Percentiles rank a stretch among this genome's conserved stretches.
phyloP scores from a whole-genome alignment of 2,888 invertebrate species.

The Dryadula phaetusa region DNA sequence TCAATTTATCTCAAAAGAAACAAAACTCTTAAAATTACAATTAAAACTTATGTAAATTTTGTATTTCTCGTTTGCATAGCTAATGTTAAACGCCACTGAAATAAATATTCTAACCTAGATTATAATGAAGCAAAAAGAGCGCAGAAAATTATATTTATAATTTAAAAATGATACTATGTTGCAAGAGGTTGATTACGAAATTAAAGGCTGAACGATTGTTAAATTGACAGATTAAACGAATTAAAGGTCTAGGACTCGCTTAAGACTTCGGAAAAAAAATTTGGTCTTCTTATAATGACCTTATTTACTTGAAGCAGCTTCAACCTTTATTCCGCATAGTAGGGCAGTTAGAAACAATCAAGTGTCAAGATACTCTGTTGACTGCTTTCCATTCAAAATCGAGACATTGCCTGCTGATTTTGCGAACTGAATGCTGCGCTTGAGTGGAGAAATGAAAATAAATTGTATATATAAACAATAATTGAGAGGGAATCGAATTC shows the following conservation, averaged over 20 bases:
- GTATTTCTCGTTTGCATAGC: constrained; percentile 2
- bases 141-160: constrained; percentile 20
- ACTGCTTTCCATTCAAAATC: too few relatives aligned
- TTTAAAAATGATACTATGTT: constrained; percentile 18
- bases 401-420: too few relatives aligned
- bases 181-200: constrained; percentile 15
- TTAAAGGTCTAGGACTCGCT: constrained; percentile 1
- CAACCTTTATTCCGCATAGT: too few relatives aligned
- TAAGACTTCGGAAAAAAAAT: neutral
- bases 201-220: constrained; percentile 19
- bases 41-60: constrained; percentile 12
- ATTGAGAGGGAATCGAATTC: too few relatives aligned
- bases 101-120: constrained; percentile 32
- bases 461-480: too few relatives aligned
- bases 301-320: too few relatives aligned
- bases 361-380: too few relatives aligned
- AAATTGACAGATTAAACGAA: constrained; percentile 10
- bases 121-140: constrained; percentile 25
- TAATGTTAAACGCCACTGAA: constrained; percentile 7
- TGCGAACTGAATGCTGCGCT: too few relatives aligned
- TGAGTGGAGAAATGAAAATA: too few relatives aligned
- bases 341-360: too few relatives aligned
- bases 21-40: neutral
- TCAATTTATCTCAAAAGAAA: neutral
- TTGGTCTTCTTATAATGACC: neutral